A percentile compares a stretch with the other conserved stretches of the same genome.
phyloP scores from a whole-genome alignment of 2,888 invertebrate species.

The Ophion ellenae region DNA sequence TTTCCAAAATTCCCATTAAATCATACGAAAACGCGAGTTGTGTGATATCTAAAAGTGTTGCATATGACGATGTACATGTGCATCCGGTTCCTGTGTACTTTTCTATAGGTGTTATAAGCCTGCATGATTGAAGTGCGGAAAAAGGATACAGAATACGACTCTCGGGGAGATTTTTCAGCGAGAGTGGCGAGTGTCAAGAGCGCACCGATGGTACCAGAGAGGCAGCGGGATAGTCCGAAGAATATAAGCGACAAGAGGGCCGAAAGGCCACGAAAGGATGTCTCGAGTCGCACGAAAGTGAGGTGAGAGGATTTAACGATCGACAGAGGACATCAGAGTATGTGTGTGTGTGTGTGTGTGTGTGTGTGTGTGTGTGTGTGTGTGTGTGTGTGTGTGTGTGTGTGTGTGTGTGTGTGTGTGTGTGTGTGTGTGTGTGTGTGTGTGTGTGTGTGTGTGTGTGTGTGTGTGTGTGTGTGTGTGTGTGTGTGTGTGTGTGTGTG shows the following conservation, averaged over 20 bases:
- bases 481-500: no score
- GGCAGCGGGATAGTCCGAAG: conserved; percentile 49
- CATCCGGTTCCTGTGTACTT: neutral
- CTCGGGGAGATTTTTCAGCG: conserved; percentile 57
- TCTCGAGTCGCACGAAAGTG: conserved; percentile 41
- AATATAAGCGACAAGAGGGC: conserved; percentile 32
- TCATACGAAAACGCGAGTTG: neutral
- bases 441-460: no score
- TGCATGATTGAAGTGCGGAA: conserved; percentile 18
- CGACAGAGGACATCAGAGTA: conserved; percentile 38
- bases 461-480: no score
- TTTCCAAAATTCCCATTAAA: neutral
- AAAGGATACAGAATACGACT: conserved; percentile 45
- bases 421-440: no score
- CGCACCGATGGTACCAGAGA: conserved; percentile 29
- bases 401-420: neutral
- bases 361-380: no score
- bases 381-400: conserved; percentile 7
- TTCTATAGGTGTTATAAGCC: neutral
- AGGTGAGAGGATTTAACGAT: conserved; percentile 65
- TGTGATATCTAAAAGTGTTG: neutral
- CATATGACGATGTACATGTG: neutral
- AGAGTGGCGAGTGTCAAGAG: conserved; percentile 52
- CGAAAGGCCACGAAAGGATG: conserved; percentile 34
- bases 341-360: conserved; percentile 11